Evolutionary conservation across 1,140 invertebrate genomes (phyloP).

Genomic region (Trachymyrmex cornetzi): DNA sequence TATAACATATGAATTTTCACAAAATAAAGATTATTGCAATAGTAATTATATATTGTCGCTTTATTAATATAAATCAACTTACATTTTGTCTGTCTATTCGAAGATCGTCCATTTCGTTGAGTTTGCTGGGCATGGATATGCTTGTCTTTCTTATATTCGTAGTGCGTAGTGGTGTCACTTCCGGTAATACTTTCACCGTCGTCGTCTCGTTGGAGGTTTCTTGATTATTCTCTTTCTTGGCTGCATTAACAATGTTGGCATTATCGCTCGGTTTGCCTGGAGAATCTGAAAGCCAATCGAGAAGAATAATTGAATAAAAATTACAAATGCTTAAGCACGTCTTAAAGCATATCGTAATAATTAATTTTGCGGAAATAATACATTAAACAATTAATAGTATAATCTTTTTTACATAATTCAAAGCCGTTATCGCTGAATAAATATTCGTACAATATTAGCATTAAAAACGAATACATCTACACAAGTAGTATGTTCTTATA

Average conservation of each 20-base stretch:
- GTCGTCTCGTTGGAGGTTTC: background rate
- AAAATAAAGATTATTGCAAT: background rate
- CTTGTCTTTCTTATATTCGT: conserved; percentile 72
- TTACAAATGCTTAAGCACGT: background rate
- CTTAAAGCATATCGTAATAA: background rate
- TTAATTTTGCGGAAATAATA: background rate
- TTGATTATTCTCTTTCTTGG: conserved; percentile 6
- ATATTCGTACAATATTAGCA: conserved; percentile 11
- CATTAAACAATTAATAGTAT: background rate
- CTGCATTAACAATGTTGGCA: background rate
- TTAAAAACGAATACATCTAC: background rate
- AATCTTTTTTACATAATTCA: conserved; percentile 23
- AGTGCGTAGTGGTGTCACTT: background rate
- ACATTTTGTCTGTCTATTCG: conserved; percentile 81
- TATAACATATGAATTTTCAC: background rate
- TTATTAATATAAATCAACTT: conserved; percentile 29
- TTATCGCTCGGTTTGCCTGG: conserved; percentile 6
- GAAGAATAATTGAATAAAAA: conserved; percentile 9
- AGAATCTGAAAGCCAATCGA: conserved; percentile 19
- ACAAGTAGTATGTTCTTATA: background rate
- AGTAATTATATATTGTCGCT: background rate
- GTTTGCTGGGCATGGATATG: conserved; percentile 82
- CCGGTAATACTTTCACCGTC: background rate
- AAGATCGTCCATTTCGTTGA: conserved; percentile 82
- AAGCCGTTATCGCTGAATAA: conserved; percentile 17